These are phyloP conservation scores for Embiotoca jacksoni DNA, from an alignment of 2,113 vertebrate genomes.

Conservation along the genomic window DNA sequence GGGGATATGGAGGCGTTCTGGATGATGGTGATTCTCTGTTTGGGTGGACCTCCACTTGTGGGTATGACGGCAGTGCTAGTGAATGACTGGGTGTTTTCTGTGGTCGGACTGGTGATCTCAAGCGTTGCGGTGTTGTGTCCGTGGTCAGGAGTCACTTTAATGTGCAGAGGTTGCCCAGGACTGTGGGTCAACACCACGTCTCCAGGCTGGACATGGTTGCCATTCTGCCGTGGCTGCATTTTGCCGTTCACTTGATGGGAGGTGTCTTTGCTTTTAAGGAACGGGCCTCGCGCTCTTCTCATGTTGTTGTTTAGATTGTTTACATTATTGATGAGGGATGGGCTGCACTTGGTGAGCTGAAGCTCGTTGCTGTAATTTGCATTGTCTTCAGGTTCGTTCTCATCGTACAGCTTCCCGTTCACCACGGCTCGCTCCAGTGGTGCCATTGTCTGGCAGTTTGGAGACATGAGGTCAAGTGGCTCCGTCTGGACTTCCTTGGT, in stretches of 20 bases:
- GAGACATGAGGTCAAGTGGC: conserved; percentile 85
- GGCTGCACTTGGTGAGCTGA: conserved; percentile 84
- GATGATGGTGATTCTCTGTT: conserved; percentile 96
- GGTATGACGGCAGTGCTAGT: conserved; percentile 97
- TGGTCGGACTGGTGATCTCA: conserved; percentile 93
- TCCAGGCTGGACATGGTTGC: conserved; percentile 88
- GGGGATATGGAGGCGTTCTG: conserved; percentile 91
- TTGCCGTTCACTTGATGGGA: conserved; percentile 89
- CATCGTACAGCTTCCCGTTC: conserved; percentile 91
- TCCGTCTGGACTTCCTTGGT: conserved; percentile 98
- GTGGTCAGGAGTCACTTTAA: conserved; percentile 96
- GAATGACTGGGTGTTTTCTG: conserved; percentile 90
- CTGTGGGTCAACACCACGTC: conserved; percentile 93
- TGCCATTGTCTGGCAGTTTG: conserved; percentile 86
- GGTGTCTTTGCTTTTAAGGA: conserved; percentile 89
- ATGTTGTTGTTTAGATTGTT: conserved; percentile 90
- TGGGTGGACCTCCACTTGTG: conserved; percentile 90
- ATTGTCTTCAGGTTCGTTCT: conserved; percentile 86
- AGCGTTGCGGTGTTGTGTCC: conserved; percentile 93
- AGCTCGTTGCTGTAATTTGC: conserved; percentile 86
- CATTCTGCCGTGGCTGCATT: conserved; percentile 86
- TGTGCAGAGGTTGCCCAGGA: conserved; percentile 95
- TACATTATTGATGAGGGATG: conserved; percentile 84
- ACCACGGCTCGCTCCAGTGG: conserved; percentile 88
- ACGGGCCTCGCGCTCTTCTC: conserved; percentile 87